Percentiles rank a stretch among this genome's conserved stretches.
Conservation (phyloP, 2,113 vertebrate genomes). For the Eclectus roratus region DNA sequence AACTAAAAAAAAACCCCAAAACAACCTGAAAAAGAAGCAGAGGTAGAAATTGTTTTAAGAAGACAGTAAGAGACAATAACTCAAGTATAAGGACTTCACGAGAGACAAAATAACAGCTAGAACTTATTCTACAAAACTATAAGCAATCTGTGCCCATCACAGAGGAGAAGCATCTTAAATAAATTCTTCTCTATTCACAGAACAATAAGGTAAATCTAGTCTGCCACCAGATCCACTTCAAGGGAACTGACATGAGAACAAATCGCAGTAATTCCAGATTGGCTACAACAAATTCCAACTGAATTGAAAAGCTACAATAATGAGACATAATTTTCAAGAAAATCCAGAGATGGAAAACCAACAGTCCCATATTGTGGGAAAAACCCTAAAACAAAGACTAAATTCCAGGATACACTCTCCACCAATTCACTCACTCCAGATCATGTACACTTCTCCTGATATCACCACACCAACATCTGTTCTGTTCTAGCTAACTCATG, state of each 20-base stretch:
- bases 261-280: background rate
- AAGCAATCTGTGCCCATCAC: background rate
- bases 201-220: background rate
- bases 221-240: background rate
- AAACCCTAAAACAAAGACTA: background rate
- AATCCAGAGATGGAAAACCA: background rate
- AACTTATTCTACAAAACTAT: background rate
- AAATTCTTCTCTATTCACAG: background rate
- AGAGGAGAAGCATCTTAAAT: background rate
- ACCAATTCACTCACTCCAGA: background rate
- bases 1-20: background rate
- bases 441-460: rapidly evolving
- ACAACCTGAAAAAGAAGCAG: background rate
- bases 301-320: background rate
- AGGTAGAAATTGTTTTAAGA: constrained; percentile 60
- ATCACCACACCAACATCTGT: background rate
- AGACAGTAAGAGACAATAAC: background rate
- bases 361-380: rapidly evolving
- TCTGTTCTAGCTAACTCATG: background rate
- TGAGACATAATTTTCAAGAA: background rate
- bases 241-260: background rate
- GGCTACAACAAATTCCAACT: background rate
- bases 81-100: constrained; percentile 29
- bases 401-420: background rate
- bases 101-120: background rate